These are phyloP conservation scores for Luperina nickerlii DNA, from an alignment of 2,888 invertebrate genomes.

Conservation along the genomic window DNA sequence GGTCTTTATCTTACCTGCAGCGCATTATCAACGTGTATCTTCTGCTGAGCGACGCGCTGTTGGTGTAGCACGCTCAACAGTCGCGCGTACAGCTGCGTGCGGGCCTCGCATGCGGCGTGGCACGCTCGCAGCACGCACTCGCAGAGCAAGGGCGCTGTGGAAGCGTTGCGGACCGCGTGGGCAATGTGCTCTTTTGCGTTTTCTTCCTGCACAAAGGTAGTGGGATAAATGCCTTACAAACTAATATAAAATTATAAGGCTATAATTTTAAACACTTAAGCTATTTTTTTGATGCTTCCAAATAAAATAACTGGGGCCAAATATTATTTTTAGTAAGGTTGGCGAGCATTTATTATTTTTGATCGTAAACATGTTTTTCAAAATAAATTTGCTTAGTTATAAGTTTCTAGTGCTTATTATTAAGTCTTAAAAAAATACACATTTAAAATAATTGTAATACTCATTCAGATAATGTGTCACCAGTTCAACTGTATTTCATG, in stretches of 20 bases:
- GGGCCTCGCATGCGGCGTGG: conserved; percentile 71
- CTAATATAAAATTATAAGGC: background rate
- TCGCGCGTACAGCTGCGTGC: conserved; percentile 67
- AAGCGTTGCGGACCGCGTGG: conserved; percentile 69
- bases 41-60: conserved; percentile 71
- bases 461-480: background rate
- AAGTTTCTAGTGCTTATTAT: background rate
- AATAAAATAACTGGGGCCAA: background rate
- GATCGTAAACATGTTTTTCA: background rate
- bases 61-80: conserved; percentile 72
- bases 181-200: conserved; percentile 71
- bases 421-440: background rate
- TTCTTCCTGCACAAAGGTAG: conserved; percentile 68
- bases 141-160: conserved; percentile 74
- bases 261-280: background rate
- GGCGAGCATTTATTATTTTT: background rate
- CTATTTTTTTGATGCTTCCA: background rate
- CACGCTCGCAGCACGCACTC: conserved; percentile 75
- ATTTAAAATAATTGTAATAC: background rate
- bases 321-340: background rate
- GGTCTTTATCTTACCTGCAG: conserved; percentile 75
- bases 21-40: conserved; percentile 86
- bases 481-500: background rate
- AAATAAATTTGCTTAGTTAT: background rate
- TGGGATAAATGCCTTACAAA: background rate